A percentile compares a stretch with the other conserved stretches of the same genome.
phyloP scores from a whole-genome alignment of 2,888 invertebrate genomes.

The Willowsia nigromaculata region DNA sequence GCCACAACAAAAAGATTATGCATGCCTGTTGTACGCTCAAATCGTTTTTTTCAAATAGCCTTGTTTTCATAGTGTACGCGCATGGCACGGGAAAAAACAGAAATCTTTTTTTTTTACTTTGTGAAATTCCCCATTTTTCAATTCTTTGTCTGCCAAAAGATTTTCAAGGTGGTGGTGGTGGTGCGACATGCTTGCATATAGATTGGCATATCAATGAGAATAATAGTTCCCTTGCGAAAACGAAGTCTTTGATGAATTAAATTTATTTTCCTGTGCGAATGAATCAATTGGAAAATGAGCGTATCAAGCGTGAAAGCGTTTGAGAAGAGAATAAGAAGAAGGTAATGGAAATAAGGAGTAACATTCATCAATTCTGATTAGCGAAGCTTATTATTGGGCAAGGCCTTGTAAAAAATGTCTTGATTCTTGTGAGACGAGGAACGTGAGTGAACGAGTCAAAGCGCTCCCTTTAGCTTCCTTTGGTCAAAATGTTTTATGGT shows the following conservation, averaged over 20 bases:
- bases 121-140: too few species aligned
- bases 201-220: background rate
- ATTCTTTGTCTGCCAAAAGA: background rate
- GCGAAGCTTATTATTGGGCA: constrained; percentile 49
- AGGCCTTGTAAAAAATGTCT: constrained; percentile 40
- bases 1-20: constrained; percentile 34
- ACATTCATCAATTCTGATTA: constrained; percentile 67
- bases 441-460: background rate
- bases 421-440: background rate
- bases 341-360: background rate
- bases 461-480: background rate
- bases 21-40: background rate
- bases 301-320: constrained; percentile 19
- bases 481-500: background rate
- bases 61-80: background rate
- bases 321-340: background rate
- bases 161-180: constrained; percentile 5
- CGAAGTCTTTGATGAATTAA: background rate
- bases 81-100: background rate
- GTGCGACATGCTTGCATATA: background rate
- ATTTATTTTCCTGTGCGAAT: constrained; percentile 18
- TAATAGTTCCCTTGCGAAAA: background rate
- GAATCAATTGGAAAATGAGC: constrained; percentile 21
- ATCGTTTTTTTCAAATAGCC: constrained; percentile 4
- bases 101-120: background rate